Conservation (phyloP, 2,888 invertebrate genomes). For the Tineola bisselliella region DNA sequence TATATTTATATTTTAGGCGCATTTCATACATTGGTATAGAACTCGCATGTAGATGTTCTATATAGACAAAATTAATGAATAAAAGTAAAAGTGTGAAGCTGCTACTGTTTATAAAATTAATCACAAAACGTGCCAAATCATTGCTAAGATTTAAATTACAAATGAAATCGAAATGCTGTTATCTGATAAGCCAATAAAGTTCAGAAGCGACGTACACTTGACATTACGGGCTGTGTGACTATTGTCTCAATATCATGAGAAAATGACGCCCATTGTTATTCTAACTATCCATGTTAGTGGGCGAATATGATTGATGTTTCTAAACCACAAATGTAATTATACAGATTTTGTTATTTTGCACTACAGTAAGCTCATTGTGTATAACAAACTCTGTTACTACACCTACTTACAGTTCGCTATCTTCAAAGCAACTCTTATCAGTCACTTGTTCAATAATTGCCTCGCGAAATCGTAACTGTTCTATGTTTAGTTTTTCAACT, state of each 20-base stretch:
- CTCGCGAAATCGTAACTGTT: conserved; percentile 4
- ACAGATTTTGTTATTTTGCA: not conserved
- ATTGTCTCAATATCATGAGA: conserved; percentile 26
- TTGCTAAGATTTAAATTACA: not conserved
- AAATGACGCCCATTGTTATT: conserved; percentile 18
- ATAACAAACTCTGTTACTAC: not conserved
- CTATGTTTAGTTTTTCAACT: not conserved
- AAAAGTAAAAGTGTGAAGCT: no score
- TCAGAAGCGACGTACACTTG: conserved; percentile 18
- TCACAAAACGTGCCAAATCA: no score
- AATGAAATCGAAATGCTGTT: not conserved
- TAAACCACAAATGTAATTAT: conserved; percentile 5
- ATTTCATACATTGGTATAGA: no score
- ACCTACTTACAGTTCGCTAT: conserved; percentile 2
- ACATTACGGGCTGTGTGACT: conserved; percentile 18
- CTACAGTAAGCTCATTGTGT: not conserved
- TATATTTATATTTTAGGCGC: no score
- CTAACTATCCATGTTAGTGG: conserved; percentile 17
- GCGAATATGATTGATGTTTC: conserved; percentile 22
- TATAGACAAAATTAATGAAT: no score
- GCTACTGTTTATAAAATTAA: no score
- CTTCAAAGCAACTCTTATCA: conserved; percentile 3
- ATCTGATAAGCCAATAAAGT: not conserved
- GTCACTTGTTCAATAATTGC: not conserved
- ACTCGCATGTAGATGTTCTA: no score